Base-by-base conservation (phyloP, 2,113 vertebrate species). In the Pachycephala philippinensis region DNA sequence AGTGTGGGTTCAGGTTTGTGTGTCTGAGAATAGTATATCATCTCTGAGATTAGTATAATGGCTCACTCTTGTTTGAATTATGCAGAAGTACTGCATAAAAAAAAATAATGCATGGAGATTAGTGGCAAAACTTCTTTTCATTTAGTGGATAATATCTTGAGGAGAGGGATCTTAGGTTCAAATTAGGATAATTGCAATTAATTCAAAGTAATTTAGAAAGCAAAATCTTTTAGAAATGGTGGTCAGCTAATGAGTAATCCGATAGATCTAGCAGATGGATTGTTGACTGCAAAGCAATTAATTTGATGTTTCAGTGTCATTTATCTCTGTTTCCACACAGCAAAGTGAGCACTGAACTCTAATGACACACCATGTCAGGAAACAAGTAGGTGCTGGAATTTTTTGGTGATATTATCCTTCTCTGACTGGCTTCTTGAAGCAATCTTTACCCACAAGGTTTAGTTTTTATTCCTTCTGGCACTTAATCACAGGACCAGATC, bases 131-230 rank as follows among this genome's bases (percentile, higher is more conserved):
- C 6, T 64, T 86, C 79, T 91, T 95, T 92, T 94, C 47, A 82
- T 80, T 90, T 85, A 92, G 50, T 78, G 40, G n/a, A 86, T 94
- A 94, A 81, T 57, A 14, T 84, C 71, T 96, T 87, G 69, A 87
- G 44, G 40, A 84, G 68, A 44, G 31, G 45, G 20, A 39, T 49
- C 71, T 81, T 42, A 85, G 16, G 19, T 74, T 76, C 37, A 95
- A 84, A 97, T 93, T 87, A 96, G 63, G 53, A 90, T 84, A 84
- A 80, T 49, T 95, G 57, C 69, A 87, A 86, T 94, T 98, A 97
- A 97, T 70, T 87, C 33, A 89, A 80, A 9, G 1, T 53, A 94
- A 92, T 96, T 88, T 94, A 89, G 76, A 97, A 95, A 96, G 75
- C 11, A 66, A 88, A 78, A 27, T 53, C 60, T 82, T 75, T 87